phyloP scores from a whole-genome alignment of 2,797 vertebrate species.

The Macropus fuliginosus region DNA sequence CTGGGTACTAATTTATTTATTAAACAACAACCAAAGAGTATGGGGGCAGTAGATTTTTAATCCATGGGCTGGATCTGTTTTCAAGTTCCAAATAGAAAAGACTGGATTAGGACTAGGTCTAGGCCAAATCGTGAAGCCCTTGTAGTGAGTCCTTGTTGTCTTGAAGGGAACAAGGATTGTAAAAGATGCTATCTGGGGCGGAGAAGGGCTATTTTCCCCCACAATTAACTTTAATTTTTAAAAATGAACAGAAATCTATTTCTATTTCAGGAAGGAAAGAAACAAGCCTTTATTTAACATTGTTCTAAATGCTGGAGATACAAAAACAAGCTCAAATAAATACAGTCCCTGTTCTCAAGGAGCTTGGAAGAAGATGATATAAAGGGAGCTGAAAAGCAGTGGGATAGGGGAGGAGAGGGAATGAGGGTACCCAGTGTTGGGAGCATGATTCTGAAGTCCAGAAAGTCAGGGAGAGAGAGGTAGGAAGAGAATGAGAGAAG shows the following conservation, averaged over 20 bases:
- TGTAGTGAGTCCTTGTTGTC: not conserved
- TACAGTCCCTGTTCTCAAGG: not conserved
- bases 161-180: slow-evolving; percentile 7
- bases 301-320: not conserved
- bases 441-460: not conserved
- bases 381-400: not conserved
- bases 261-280: not conserved
- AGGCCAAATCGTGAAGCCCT: not conserved
- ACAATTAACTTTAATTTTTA: not conserved
- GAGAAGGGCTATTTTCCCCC: slow-evolving; percentile 12
- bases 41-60: slow-evolving; percentile 71
- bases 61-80: slow-evolving; percentile 63
- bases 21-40: slow-evolving; percentile 78
- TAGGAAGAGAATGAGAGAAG: not conserved
- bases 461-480: not conserved
- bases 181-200: slow-evolving; percentile 1
- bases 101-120: not conserved
- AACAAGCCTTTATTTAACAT: not conserved
- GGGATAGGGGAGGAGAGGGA: not conserved
- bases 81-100: slow-evolving; percentile 64
- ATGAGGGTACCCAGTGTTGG: not conserved
- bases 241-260: not conserved
- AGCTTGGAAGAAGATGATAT: not conserved
- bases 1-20: slow-evolving; percentile 80
- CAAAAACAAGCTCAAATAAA: not conserved